Base-by-base conservation (phyloP, 2,113 vertebrate species). In the Toxotes chatareus region DNA sequence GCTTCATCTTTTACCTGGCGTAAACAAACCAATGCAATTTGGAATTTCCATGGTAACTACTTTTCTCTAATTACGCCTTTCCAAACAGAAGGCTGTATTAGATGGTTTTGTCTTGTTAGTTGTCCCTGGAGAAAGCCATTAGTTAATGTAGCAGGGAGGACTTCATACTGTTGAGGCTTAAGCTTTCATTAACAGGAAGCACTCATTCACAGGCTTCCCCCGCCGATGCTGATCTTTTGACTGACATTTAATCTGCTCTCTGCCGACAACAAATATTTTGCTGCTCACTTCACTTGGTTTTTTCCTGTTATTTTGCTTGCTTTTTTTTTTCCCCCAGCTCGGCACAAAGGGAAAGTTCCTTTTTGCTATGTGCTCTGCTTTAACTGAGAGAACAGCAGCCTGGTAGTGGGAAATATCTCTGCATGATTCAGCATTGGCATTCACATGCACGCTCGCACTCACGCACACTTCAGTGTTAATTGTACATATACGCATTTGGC, bases 81-180 rank as follows among this genome's bases (percentile, higher is more conserved):
- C 57, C 36, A 12, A 47, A 69, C 80, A 47, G 34, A 34, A 62
- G 72, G n/a, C 57, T 40, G 31, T 34, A 14, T 78, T 63, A 27
- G 66, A 81, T 84, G 60, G 66, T 75, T 79, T 80, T 61, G 75
- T 71, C 64, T 80, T 75, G 59, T 83, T 76, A 49, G 71, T 64
- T 59, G 21, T 86, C 56, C 51, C 68, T 17, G 61, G 68, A 79
- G 83, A 77, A 81, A 82, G 23, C 56, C 76, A 89, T 91, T 91
- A 80, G 90, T 90, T 92, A 89, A 91, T 91, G 90, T 71, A 80
- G 63, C 76, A 6, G 19, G 16, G 76, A 79, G 85, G 82, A 78
- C 46, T 79, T 73, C 68, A 62, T 78, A 75, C 75, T 11, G 27
- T 51, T 21, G 19, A 70, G 84, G 77, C 84, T 77, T 71, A 60